phyloP scores from a whole-genome alignment of 2,888 invertebrate species.

The Cynaeus angustus region DNA sequence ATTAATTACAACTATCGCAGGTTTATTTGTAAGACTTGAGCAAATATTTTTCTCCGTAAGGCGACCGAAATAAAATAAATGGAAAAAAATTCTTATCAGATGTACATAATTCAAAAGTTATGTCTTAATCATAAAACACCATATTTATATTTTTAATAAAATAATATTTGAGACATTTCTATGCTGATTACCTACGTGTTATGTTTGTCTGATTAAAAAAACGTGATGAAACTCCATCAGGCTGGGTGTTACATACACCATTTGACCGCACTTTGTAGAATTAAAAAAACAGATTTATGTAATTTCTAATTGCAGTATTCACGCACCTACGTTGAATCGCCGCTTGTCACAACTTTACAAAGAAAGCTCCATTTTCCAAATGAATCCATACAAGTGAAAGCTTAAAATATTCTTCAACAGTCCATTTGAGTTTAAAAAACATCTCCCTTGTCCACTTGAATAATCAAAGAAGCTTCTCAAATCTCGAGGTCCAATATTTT shows the following conservation, averaged over 20 bases:
- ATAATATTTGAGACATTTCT: too few species aligned
- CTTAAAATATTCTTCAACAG: slow-evolving; percentile 24
- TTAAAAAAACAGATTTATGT: slow-evolving; percentile 14
- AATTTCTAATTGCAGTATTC: slow-evolving; percentile 25
- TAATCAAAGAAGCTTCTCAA: slow-evolving; percentile 27
- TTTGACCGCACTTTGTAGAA: background rate
- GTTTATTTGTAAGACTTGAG: background rate
- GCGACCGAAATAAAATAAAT: too few species aligned
- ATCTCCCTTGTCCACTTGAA: slow-evolving; percentile 32
- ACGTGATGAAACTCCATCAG: slow-evolving; percentile 22
- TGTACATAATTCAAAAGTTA: too few species aligned
- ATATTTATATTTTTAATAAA: too few species aligned
- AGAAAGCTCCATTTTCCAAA: too few species aligned
- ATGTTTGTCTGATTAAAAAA: too few species aligned
- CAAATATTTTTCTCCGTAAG: background rate
- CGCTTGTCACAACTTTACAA: too few species aligned
- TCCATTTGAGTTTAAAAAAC: slow-evolving; percentile 37
- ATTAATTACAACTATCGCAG: slow-evolving; percentile 29
- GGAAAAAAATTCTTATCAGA: too few species aligned
- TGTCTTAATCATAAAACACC: too few species aligned
- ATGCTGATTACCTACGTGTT: too few species aligned
- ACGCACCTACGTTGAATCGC: slow-evolving; percentile 9
- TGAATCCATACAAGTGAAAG: slow-evolving; percentile 22
- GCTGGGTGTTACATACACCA: slow-evolving; percentile 1
- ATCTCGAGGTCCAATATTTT: slow-evolving; percentile 3